Evolutionary conservation across 35 echinoderm and acorn worm genomes (phyloP).

Genomic region (Patiria miniata): DNA sequence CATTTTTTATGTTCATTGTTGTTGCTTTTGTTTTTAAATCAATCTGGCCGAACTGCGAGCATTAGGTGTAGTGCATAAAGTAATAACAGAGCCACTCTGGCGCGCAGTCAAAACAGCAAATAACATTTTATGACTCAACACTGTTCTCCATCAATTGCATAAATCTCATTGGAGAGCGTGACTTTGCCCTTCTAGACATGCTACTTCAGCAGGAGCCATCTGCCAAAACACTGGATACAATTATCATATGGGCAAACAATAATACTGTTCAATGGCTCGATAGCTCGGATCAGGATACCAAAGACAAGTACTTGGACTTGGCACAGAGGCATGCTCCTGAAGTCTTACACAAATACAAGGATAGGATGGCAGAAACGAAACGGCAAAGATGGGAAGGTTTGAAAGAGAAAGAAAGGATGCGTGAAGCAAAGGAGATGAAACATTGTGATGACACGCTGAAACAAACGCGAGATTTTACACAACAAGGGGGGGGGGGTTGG

Average conservation of each 20-base stretch:
- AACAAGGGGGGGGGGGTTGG: constrained; percentile 39
- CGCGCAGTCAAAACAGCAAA: constrained; percentile 31
- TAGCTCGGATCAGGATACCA: not conserved
- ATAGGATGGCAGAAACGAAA: constrained; percentile 6
- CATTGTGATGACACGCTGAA: not conserved
- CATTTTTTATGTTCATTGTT: too few species aligned
- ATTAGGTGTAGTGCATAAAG: constrained; percentile 60
- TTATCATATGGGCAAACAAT: constrained; percentile 76
- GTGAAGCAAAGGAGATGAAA: constrained; percentile 23
- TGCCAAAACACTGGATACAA: constrained; percentile 50
- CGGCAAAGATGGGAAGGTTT: constrained; percentile 10
- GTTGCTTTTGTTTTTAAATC: too few species aligned
- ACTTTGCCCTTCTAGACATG: constrained; percentile 68
- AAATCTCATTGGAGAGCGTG: constrained; percentile 54
- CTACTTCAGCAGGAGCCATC: constrained; percentile 62
- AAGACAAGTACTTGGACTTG: not conserved
- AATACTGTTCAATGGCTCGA: constrained; percentile 4
- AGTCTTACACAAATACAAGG: constrained; percentile 2
- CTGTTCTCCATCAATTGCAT: constrained; percentile 30
- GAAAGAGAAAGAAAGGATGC: not conserved
- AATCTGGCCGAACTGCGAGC: constrained; percentile 45
- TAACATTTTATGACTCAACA: constrained; percentile 61
- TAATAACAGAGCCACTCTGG: constrained; percentile 70
- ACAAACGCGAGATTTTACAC: not conserved
- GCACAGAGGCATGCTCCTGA: constrained; percentile 4